These are phyloP conservation scores for Drosophila littoralis DNA, from an alignment of 1,140 invertebrate species.

Conservation along the genomic window DNA sequence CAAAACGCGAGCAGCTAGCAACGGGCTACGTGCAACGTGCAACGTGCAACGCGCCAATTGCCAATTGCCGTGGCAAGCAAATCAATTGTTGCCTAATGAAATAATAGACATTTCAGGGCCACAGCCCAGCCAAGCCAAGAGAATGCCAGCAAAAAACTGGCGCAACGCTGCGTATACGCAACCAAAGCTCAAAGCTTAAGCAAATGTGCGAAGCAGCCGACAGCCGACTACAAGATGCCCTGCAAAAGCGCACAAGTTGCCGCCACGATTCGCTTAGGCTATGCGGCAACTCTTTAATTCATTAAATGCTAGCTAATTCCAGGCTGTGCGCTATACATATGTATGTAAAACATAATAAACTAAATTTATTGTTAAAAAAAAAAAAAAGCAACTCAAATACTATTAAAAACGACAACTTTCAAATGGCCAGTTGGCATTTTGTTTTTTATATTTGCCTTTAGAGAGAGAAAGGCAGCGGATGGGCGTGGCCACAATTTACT, in stretches of 20 bases:
- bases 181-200: neutral
- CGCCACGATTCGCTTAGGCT: no score
- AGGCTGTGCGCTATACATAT: neutral
- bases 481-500: slow-evolving; percentile 45
- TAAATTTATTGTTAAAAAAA: neutral
- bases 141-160: neutral
- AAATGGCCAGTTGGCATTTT: slow-evolving; percentile 17
- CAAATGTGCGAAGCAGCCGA: neutral
- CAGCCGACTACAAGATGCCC: neutral
- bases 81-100: slow-evolving; percentile 66
- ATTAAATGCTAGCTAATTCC: no score
- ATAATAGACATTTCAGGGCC: slow-evolving; percentile 67
- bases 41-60: slow-evolving; percentile 11
- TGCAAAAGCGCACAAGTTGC: neutral
- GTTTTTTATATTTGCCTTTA: neutral
- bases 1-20: slow-evolving; percentile 53
- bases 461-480: slow-evolving; percentile 38
- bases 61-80: slow-evolving; percentile 34
- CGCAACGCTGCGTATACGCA: slow-evolving; percentile 38
- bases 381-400: neutral
- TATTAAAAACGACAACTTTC: slow-evolving; percentile 37
- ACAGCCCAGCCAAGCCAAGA: slow-evolving; percentile 6
- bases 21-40: slow-evolving; percentile 12
- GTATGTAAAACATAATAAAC: neutral
- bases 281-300: no score